These are phyloP conservation scores for Temnothorax longispinosus DNA, from an alignment of 1,140 invertebrate genomes.

Conservation along the genomic window DNA sequence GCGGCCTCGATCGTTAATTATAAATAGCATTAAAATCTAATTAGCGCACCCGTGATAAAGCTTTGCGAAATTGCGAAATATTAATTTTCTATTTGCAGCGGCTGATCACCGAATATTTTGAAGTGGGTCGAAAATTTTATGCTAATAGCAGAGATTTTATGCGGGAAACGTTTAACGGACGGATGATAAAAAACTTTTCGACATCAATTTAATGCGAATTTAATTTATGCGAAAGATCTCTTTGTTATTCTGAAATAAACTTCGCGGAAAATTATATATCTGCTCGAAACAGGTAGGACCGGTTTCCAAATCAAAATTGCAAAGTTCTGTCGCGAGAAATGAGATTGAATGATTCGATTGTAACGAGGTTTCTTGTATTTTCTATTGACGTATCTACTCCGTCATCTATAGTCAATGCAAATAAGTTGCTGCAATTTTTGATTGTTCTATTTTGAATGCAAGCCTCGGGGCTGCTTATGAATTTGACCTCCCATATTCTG, in stretches of 20 bases:
- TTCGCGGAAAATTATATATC: neutral
- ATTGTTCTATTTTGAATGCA: neutral
- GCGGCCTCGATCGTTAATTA: conserved; percentile 27
- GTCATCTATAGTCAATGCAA: neutral
- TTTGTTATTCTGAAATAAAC: conserved; percentile 7
- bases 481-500: conserved; percentile 40
- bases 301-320: neutral
- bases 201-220: conserved; percentile 34
- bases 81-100: conserved; percentile 17
- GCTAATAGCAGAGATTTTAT: neutral
- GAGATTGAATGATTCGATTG: neutral
- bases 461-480: neutral
- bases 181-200: conserved; percentile 6
- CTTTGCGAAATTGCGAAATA: conserved; percentile 22
- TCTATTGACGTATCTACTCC: neutral
- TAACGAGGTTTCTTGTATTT: neutral
- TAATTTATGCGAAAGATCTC: neutral
- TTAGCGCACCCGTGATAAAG: conserved; percentile 10
- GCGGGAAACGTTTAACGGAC: conserved; percentile 3
- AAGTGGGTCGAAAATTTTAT: conserved; percentile 9
- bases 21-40: conserved; percentile 40
- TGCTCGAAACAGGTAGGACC: neutral
- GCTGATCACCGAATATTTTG: conserved; percentile 24
- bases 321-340: neutral
- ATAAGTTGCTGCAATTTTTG: neutral